Conservation (phyloP, 30 jellyfish, hydroid and myxozoan genomes). For the Turritopsis rubra region DNA sequence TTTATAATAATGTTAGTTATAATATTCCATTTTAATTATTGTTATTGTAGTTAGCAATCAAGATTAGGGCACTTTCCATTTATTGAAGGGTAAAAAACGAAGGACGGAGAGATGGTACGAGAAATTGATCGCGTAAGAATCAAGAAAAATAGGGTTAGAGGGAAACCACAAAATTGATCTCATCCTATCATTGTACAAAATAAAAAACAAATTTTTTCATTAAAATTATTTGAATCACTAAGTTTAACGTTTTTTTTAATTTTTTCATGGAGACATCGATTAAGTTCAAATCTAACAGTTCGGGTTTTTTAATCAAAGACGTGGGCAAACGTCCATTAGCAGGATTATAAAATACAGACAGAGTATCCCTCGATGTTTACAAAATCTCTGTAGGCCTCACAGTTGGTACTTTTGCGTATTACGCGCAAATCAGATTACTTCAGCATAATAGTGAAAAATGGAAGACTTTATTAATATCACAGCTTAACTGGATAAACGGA, state of each 20-base stretch:
- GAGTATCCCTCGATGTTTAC: neutral
- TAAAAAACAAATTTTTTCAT: neutral
- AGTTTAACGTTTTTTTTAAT: no score
- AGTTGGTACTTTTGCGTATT: neutral
- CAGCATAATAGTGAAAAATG: neutral
- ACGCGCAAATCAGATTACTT: neutral
- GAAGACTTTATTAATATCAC: neutral
- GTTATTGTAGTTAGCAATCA: no score
- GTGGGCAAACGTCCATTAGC: neutral
- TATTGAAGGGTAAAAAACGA: no score
- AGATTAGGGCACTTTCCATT: no score
- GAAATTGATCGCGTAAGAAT: neutral
- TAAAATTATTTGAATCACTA: neutral
- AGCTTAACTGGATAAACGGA: neutral
- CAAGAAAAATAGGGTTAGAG: neutral
- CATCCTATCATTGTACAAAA: neutral
- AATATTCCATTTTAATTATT: no score
- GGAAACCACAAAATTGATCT: neutral
- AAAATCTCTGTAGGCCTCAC: neutral
- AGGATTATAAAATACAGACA: neutral
- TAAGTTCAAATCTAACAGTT: neutral
- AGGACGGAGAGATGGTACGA: no score
- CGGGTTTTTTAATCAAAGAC: neutral
- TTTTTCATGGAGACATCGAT: neutral
- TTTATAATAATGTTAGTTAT: no score